phyloP scores from a whole-genome alignment of 37 sponge, comb jelly and placozoan species.

The Halichondria panicea region DNA sequence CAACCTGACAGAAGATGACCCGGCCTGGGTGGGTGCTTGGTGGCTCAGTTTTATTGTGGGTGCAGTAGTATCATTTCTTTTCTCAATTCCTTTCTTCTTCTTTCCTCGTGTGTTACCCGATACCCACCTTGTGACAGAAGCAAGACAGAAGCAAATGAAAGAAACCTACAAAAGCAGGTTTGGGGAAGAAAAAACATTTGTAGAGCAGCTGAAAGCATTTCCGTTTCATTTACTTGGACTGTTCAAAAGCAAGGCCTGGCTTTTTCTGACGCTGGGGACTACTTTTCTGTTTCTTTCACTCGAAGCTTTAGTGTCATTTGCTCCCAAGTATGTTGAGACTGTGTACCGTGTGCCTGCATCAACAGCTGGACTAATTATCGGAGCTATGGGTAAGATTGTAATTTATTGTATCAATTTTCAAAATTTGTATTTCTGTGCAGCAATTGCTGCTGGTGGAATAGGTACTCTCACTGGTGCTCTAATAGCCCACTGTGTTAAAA shows the following conservation, averaged over 20 bases:
- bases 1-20: conserved; percentile 30
- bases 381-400: conserved; percentile 14
- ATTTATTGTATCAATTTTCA: neutral
- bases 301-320: conserved; percentile 50
- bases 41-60: conserved; percentile 70
- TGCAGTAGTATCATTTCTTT: conserved; percentile 26
- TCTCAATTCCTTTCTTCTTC: conserved; percentile 57
- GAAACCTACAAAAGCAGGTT: neutral
- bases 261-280: conserved; percentile 23
- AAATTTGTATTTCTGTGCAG: neutral
- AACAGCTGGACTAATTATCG: conserved; percentile 14
- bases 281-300: conserved; percentile 18
- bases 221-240: too few species aligned
- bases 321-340: conserved; percentile 57
- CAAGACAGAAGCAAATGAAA: conserved; percentile 38
- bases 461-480: conserved; percentile 6
- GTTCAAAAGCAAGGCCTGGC: conserved; percentile 43
- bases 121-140: neutral
- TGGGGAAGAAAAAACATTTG: too few species aligned
- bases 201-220: too few species aligned
- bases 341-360: conserved; percentile 53
- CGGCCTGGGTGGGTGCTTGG: conserved; percentile 82
- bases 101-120: conserved; percentile 49
- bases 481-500: conserved; percentile 6
- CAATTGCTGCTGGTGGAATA: conserved; percentile 2